Evolutionary conservation across 2,797 vertebrate genomes (phyloP).

Genomic region (Rhinatrema bivittatum): DNA sequence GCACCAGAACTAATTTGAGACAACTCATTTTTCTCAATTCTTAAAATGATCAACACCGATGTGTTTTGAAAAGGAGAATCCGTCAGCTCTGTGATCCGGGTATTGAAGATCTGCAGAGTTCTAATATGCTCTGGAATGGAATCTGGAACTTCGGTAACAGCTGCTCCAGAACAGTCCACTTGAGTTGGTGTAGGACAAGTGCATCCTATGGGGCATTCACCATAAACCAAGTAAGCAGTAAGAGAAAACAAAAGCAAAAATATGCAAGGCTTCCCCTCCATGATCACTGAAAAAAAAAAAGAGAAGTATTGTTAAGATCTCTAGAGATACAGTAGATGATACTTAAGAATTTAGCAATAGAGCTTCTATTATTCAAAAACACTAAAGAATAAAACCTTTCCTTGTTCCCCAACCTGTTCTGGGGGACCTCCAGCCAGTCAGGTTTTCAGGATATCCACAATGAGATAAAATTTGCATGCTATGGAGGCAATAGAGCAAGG

Average conservation of each 20-base stretch:
- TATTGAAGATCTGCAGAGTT: slow-evolving; percentile 63
- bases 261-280: slow-evolving; percentile 32
- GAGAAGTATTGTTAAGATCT: neutral
- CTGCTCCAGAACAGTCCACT: slow-evolving; percentile 49
- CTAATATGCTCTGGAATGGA: slow-evolving; percentile 50
- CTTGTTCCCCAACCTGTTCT: too few species aligned
- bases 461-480: too few species aligned
- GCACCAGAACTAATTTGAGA: slow-evolving; percentile 56
- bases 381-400: too few species aligned
- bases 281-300: slow-evolving; percentile 33
- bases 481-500: too few species aligned
- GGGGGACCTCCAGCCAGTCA: too few species aligned
- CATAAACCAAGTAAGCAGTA: neutral
- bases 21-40: slow-evolving; percentile 61
- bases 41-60: slow-evolving; percentile 53
- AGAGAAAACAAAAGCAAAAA: slow-evolving; percentile 39
- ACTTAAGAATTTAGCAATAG: too few species aligned
- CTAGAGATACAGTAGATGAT: too few species aligned
- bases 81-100: slow-evolving; percentile 36
- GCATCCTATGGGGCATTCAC: slow-evolving; percentile 54
- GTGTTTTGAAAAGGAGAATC: slow-evolving; percentile 45
- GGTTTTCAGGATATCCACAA: too few species aligned
- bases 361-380: too few species aligned
- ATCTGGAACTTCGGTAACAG: slow-evolving; percentile 38
- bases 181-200: slow-evolving; percentile 44